Conservation (phyloP, 2,797 vertebrate species). For the Lacerta viridis region DNA sequence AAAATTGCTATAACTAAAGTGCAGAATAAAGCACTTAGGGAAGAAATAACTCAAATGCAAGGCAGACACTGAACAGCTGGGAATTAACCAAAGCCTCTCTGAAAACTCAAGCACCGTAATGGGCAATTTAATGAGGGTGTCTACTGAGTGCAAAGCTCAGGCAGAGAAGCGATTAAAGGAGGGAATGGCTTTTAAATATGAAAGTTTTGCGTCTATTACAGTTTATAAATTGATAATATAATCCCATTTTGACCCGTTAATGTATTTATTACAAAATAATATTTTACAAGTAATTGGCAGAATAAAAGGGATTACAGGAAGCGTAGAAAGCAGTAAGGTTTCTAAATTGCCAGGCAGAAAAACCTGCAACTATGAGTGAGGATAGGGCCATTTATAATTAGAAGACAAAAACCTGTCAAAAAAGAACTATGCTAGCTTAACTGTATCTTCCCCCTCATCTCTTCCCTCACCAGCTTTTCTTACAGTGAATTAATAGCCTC, state of each 20-base stretch:
- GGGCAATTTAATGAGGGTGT: background rate
- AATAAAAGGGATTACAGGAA: slow-evolving; percentile 21
- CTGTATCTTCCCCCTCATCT: background rate
- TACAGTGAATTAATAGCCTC: background rate
- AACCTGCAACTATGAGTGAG: background rate
- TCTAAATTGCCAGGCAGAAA: background rate
- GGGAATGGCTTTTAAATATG: background rate
- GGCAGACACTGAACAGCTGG: background rate
- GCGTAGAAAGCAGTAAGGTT: background rate
- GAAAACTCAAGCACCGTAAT: slow-evolving; percentile 15
- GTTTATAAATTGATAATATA: slow-evolving; percentile 5
- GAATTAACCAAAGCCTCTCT: slow-evolving; percentile 8
- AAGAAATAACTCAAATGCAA: slow-evolving; percentile 4
- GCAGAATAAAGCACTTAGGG: background rate
- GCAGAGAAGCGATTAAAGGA: slow-evolving; percentile 5
- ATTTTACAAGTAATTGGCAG: slow-evolving; percentile 11
- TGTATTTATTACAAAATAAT: slow-evolving; percentile 29
- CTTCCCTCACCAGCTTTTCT: background rate
- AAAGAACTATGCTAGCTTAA: background rate
- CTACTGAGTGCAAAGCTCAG: background rate
- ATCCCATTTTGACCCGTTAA: background rate
- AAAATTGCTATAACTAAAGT: slow-evolving; percentile 29
- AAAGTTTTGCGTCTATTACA: slow-evolving; percentile 4
- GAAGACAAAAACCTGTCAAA: background rate
- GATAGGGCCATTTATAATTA: background rate